Percentiles rank a stretch among this genome's conserved stretches.
Conservation (phyloP, 1,140 invertebrate species). For the Panulirus ornatus region DNA sequence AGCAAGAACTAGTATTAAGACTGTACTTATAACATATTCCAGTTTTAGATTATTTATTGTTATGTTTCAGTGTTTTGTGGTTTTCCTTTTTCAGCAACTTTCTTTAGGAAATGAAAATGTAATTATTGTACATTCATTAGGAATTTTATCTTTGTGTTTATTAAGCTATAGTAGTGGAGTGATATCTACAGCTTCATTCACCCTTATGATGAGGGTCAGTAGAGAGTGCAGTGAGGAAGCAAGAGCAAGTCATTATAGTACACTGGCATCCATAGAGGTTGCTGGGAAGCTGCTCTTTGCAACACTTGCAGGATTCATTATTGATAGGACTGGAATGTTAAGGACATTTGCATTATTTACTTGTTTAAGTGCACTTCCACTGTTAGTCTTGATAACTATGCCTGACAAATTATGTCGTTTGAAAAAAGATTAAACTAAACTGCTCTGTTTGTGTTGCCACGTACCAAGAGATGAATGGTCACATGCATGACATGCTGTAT, state of each 20-base stretch:
- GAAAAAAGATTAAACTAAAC: constrained; percentile 17
- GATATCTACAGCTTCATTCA: constrained; percentile 61
- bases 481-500: too few relatives aligned
- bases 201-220: constrained; percentile 57
- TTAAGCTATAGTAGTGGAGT: constrained; percentile 58
- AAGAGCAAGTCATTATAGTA: constrained; percentile 59
- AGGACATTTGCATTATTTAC: constrained; percentile 32
- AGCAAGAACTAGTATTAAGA: constrained; percentile 16
- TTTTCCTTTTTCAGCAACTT: constrained; percentile 14
- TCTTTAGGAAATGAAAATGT: not conserved
- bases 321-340: constrained; percentile 41
- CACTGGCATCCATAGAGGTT: constrained; percentile 51
- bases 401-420: constrained; percentile 6
- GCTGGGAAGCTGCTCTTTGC: constrained; percentile 63
- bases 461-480: too few relatives aligned
- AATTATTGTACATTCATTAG: not conserved
- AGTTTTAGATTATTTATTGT: constrained; percentile 39
- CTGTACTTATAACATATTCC: constrained; percentile 43
- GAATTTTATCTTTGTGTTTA: constrained; percentile 39
- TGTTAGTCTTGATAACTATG: constrained; percentile 14
- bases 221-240: constrained; percentile 28
- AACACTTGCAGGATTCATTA: constrained; percentile 46
- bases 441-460: too few relatives aligned
- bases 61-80: constrained; percentile 24
- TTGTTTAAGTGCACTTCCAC: constrained; percentile 19